Base-by-base conservation (phyloP, 2,888 invertebrate genomes). In the Chrysodeixis includens region DNA sequence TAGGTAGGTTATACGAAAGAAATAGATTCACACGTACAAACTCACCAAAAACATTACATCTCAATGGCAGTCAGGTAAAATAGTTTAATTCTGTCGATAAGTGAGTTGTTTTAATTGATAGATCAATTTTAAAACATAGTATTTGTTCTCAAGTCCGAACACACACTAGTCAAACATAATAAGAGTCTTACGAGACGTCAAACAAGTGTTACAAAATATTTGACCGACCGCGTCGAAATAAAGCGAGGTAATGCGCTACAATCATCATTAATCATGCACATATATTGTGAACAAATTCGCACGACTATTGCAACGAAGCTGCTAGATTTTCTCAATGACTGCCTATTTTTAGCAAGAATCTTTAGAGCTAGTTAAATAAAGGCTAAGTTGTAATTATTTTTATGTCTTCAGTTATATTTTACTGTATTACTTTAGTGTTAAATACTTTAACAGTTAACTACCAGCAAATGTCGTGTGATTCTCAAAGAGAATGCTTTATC, bases 211-310 rank as follows among this genome's bases (percentile, higher is more conserved):
- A 40, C 71, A 58, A 71, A 67, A 79, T 57, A 59, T 62, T 66
- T 62, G 32, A 64, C 71, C 63, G 66, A 71, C 64, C 58, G 56
- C 57, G 57, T 20, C 40, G 49, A 82, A 81, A 70, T 79, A 71
- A 76, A 82, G 70, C 69, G 56, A 67, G 65, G 63, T 77, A 73
- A 74, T 62, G 40, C 49, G 58, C 30, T 49, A 70, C 56, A 78
- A 82, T 80, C 66, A 79, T 69, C 74, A 81, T 80, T 74, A 78
- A 81, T 83, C 74, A 82, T 62, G 30, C 51, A 44, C 52, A 40
- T 61, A 52, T 56, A 65, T 62, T 65, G 59, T 56, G 49, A 54
- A 46, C 53, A 56, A 55, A 66, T 71, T 79, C 74, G 40, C 78
- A 74, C 68, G 74, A 30, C 49, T 62, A 10, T 71, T 67, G 64